Percentiles rank a stretch among this genome's conserved stretches.
phyloP scores from a whole-genome alignment of 2,888 invertebrate species.

The Synergus laeviventris region DNA sequence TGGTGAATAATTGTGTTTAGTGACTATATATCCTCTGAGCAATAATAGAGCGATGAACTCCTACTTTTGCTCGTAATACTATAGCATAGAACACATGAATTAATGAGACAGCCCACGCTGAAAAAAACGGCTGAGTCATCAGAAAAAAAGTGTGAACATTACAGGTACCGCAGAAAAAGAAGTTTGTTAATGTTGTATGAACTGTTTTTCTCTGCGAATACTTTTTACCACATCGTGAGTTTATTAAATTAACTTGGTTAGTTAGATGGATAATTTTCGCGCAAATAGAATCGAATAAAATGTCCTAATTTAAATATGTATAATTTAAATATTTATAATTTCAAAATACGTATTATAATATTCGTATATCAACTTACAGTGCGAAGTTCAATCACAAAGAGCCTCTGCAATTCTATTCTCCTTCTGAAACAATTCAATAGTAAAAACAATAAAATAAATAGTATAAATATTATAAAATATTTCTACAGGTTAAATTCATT shows the following conservation, averaged over 20 bases:
- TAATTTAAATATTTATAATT: too few relatives aligned
- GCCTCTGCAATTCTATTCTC: background rate
- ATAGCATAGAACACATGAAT: constrained; percentile 32
- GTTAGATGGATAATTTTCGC: background rate
- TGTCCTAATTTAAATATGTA: background rate
- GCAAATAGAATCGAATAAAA: background rate
- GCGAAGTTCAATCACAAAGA: background rate
- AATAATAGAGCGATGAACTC: constrained; percentile 35
- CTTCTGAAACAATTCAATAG: background rate
- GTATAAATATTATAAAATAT: background rate
- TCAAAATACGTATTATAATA: background rate
- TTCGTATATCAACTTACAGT: background rate
- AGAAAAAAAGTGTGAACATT: background rate
- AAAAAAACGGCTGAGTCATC: constrained; percentile 16
- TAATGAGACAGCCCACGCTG: constrained; percentile 19
- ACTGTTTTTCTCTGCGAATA: background rate
- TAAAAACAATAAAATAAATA: background rate
- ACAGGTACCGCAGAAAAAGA: background rate
- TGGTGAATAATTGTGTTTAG: constrained; percentile 4
- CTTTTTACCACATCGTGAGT: background rate
- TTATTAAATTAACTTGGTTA: background rate
- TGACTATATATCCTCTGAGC: constrained; percentile 1
- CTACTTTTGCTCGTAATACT: constrained; percentile 24
- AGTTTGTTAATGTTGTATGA: background rate
- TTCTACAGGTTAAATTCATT: background rate